A percentile compares a stretch with the other conserved stretches of the same genome.
phyloP scores from a whole-genome alignment of 92 coral and sea anemone genomes.

The Hydrozoanthus gracilis region DNA sequence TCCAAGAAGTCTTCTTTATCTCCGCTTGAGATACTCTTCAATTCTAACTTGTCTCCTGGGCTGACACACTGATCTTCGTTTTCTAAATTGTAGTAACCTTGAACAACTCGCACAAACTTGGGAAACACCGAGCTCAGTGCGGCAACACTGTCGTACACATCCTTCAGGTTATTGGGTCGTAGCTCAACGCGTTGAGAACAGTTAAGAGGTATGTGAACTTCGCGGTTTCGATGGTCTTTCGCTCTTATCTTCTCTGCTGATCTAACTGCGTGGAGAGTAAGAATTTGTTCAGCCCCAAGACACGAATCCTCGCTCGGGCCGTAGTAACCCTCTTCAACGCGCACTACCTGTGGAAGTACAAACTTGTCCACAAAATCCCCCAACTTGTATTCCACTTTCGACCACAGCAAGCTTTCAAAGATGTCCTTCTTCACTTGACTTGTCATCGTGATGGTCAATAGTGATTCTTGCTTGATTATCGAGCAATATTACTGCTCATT shows the following conservation, averaged over 20 bases:
- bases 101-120: conserved; percentile 86
- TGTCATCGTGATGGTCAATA: conserved; percentile 16
- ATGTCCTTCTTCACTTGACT: not conserved
- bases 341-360: conserved; percentile 90
- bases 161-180: conserved; percentile 85
- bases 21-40: conserved; percentile 68
- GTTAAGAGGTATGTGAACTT: conserved; percentile 85
- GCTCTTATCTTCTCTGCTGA: conserved; percentile 88
- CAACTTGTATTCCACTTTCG: conserved; percentile 75
- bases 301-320: conserved; percentile 96
- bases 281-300: conserved; percentile 90
- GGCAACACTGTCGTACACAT: conserved; percentile 81
- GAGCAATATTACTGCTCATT: no score
- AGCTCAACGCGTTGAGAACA: conserved; percentile 91
- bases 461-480: not conserved
- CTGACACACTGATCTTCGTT: conserved; percentile 77
- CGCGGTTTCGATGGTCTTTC: conserved; percentile 76
- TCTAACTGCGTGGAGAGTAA: conserved; percentile 81
- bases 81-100: conserved; percentile 78
- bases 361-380: conserved; percentile 83
- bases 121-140: conserved; percentile 74
- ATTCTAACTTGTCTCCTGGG: conserved; percentile 91
- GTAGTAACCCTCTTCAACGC: conserved; percentile 93
- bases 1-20: conserved; percentile 63
- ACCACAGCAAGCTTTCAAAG: conserved; percentile 82